phyloP scores from a whole-genome alignment of 2,888 invertebrate genomes.

The Rhopalosiphum nymphaeae region DNA sequence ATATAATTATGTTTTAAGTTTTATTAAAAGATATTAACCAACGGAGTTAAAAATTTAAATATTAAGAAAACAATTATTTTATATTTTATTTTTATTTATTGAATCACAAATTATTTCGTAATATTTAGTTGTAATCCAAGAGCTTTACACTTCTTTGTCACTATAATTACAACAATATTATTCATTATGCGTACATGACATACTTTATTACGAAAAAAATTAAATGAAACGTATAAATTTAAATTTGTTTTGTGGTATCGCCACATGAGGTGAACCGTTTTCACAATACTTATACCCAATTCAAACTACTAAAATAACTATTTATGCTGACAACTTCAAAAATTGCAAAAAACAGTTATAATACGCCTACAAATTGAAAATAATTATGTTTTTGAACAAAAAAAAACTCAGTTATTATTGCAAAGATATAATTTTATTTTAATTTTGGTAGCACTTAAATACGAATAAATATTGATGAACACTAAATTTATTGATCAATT shows the following conservation, averaged over 20 bases:
- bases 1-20: background rate
- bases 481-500: background rate
- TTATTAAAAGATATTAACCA: no score
- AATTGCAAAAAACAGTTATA: background rate
- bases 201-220: no score
- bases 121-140: background rate
- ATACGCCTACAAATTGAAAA: background rate
- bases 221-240: no score
- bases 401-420: background rate
- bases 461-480: background rate
- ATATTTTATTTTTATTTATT: background rate
- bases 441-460: background rate
- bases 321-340: background rate
- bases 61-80: background rate
- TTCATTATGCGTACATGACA: no score
- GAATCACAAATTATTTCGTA: background rate
- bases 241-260: no score
- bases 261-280: no score
- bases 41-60: background rate
- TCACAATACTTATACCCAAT: background rate
- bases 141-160: background rate
- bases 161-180: background rate
- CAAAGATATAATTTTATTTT: background rate
- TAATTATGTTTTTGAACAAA: background rate
- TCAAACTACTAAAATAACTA: background rate